A percentile compares a stretch with the other conserved stretches of the same genome.
These are phyloP conservation scores for Drosophila arizonae DNA, from an alignment of 1,140 invertebrate species.

Conservation along the genomic window DNA sequence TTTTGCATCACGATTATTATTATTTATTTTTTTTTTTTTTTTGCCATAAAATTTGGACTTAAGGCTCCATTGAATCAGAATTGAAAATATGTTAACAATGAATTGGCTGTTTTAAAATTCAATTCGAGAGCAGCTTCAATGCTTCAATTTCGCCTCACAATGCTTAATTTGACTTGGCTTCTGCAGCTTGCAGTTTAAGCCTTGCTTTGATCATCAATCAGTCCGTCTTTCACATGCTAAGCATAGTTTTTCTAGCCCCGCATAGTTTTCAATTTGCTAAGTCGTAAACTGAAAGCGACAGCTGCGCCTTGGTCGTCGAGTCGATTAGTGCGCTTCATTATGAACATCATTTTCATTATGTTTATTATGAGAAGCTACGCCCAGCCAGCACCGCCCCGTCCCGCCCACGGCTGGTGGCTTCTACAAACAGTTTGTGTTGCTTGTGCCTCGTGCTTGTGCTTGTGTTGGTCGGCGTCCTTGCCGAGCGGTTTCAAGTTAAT, in stretches of 20 bases:
- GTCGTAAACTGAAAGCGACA: slow-evolving; percentile 45
- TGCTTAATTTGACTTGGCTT: background rate
- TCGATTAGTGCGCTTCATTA: slow-evolving; percentile 71
- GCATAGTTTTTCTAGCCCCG: background rate
- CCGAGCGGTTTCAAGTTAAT: slow-evolving; percentile 67
- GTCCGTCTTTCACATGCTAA: background rate
- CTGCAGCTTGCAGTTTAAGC: background rate
- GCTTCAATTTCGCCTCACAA: background rate
- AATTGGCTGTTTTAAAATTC: too few species aligned
- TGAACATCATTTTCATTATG: slow-evolving; percentile 76
- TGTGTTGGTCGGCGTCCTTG: too few species aligned
- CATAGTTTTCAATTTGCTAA: slow-evolving; percentile 32
- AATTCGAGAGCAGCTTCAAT: too few species aligned
- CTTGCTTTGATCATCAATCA: background rate
- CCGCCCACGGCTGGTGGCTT: background rate
- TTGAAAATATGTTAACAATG: too few species aligned
- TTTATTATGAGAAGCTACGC: slow-evolving; percentile 56
- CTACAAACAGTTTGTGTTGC: background rate
- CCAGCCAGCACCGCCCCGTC: background rate
- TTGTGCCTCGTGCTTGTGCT: too few species aligned
- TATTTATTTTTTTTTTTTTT: too few species aligned
- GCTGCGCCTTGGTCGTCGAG: slow-evolving; percentile 25
- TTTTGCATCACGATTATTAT: too few species aligned
- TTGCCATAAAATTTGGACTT: too few species aligned
- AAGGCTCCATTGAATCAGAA: too few species aligned